Conservation (phyloP, 2,888 invertebrate species). For the Lithophane socia region DNA sequence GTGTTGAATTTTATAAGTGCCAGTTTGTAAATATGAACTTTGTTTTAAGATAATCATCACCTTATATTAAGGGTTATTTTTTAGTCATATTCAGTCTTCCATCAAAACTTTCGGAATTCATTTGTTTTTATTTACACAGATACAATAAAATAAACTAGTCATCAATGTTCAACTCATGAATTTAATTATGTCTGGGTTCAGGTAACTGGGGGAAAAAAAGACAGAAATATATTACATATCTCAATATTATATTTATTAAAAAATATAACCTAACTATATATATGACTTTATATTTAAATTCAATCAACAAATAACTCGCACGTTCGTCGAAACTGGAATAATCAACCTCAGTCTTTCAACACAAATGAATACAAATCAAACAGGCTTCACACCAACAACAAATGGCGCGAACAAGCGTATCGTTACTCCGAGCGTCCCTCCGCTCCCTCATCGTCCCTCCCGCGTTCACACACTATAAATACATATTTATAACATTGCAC, state of each 20-base stretch:
- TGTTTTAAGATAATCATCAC: conserved; percentile 35
- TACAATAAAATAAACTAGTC: conserved; percentile 69
- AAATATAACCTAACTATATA: conserved; percentile 91
- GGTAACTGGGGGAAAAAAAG: conserved; percentile 68
- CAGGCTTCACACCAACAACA: conserved; percentile 80
- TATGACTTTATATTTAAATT: conserved; percentile 90
- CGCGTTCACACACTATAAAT: conserved; percentile 71
- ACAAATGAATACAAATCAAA: conserved; percentile 86
- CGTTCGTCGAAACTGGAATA: conserved; percentile 89
- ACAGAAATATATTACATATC: conserved; percentile 87
- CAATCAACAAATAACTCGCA: conserved; percentile 90
- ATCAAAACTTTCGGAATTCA: conserved; percentile 3
- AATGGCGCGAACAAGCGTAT: conserved; percentile 79
- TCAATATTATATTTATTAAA: conserved; percentile 91
- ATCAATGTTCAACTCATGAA: conserved; percentile 30
- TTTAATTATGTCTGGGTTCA: conserved; percentile 2
- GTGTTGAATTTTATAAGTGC: conserved; percentile 51
- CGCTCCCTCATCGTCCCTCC: conserved; percentile 51
- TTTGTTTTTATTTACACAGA: conserved; percentile 9
- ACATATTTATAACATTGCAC: conserved; percentile 89
- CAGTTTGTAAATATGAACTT: conserved; percentile 57
- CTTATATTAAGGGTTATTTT: conserved; percentile 62
- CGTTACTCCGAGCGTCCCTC: conserved; percentile 63
- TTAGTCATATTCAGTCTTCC: conserved; percentile 8
- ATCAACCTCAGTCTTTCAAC: conserved; percentile 90